Evolutionary conservation across 2,113 vertebrate species (phyloP), one percentile per base, ranked within the genome.

Genomic region (Macheiramphus alcinus): DNA sequence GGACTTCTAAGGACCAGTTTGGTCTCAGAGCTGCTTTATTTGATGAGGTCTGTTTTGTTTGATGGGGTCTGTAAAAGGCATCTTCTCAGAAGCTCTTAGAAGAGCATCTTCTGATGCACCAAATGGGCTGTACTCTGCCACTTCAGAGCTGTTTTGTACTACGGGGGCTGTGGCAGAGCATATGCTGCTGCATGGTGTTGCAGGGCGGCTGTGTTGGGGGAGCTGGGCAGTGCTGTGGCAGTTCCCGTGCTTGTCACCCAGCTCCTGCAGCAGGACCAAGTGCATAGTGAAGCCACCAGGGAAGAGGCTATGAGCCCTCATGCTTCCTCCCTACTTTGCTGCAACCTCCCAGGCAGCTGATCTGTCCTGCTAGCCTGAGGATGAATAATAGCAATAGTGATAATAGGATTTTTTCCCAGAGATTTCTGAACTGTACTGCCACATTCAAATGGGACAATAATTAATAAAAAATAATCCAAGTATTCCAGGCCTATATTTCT

Each of bases 241-340:
- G 40, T 55, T 80, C 50, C 34, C 48, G 10, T 40, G 22, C 73
- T 48, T 78, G 76, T 74, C 63, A 88, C 26, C 29, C 2, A 3
- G 18, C 21, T 58, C 0, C 0, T 3, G 10, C 36, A 92, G 79
- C 45, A 79, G 78, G 66, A 80, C 25, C 40, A 47, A 68, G 40
- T 0, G 0, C 12, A 34, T 3, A 12, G 22, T 3, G 26, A 93
- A 73, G 40, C 20, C 53, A 61, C 5, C 0, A 0, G 10, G 25
- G 31, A 74, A 58, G 45, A 65, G 15, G 10, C 4, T 74, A 1
- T 22, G 16, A 59, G 23, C 31, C 14, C 23, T 43, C 2, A 0
- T 23, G 11, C 20, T 63, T 81, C 63, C 11, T 61, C 29, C 11
- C n/a, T 34, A 9, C 36, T 73, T 94, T 21, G 26, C 67, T 65